A percentile compares a stretch with the other conserved stretches of the same genome.
phyloP scores from a whole-genome alignment of 2,888 invertebrate genomes.

The Drosophila differens region DNA sequence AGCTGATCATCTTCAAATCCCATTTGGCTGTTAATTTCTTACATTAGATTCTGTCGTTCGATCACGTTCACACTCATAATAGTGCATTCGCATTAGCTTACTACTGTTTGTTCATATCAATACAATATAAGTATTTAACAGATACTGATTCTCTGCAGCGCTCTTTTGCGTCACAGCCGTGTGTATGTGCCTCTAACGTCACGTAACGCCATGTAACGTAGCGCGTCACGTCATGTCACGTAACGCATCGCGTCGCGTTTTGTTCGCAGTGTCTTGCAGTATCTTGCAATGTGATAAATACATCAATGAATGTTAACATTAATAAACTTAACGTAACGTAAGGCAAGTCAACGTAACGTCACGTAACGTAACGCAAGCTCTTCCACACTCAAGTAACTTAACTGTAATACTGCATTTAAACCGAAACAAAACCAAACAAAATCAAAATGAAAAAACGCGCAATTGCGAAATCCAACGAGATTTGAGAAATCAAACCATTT shows the following conservation, averaged over 20 bases:
- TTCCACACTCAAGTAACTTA: conserved; percentile 38
- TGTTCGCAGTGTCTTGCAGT: conserved; percentile 38
- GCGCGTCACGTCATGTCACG: conserved; percentile 36
- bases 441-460: conserved; percentile 34
- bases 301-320: conserved; percentile 20
- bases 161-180: conserved; percentile 25
- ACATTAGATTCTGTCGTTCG: conserved; percentile 22
- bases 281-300: conserved; percentile 36
- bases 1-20: neutral
- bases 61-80: conserved; percentile 8
- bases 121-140: conserved; percentile 9
- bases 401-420: conserved; percentile 44
- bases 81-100: conserved; percentile 3
- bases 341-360: conserved; percentile 20
- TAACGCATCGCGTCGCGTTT: conserved; percentile 54
- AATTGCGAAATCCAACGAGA: conserved; percentile 22
- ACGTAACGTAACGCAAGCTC: conserved; percentile 30
- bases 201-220: conserved; percentile 32
- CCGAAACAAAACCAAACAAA: neutral
- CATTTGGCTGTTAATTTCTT: conserved; percentile 10
- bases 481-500: conserved; percentile 32
- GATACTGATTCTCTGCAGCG: conserved; percentile 34
- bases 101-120: neutral
- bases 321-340: conserved; percentile 29
- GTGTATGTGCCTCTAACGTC: conserved; percentile 29